Conservation (phyloP, 2,888 invertebrate species). For the Drosophila planitibia region DNA sequence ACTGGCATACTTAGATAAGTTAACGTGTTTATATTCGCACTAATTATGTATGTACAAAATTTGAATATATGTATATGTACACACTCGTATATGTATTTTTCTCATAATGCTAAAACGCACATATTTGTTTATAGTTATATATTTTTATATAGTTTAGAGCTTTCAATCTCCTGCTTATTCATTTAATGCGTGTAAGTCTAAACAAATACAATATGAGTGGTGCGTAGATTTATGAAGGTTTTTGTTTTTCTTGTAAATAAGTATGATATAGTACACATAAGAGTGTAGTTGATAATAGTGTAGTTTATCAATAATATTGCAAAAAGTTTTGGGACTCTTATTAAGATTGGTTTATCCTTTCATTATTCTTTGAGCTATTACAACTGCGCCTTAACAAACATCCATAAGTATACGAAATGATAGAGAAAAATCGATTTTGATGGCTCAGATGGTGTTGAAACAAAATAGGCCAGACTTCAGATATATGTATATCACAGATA, state of each 20-base stretch:
- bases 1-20: conserved; percentile 49
- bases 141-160: conserved; percentile 17
- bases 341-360: conserved; percentile 6
- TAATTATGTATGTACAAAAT: conserved; percentile 59
- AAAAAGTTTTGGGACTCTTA: conserved; percentile 37
- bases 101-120: conserved; percentile 73
- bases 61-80: conserved; percentile 35
- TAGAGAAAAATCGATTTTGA: conserved; percentile 5
- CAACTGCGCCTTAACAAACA: conserved; percentile 30
- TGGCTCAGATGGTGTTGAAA: conserved; percentile 26
- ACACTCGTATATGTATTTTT: conserved; percentile 22
- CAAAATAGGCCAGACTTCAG: conserved; percentile 9
- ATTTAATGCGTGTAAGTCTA: conserved; percentile 36
- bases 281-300: conserved; percentile 18
- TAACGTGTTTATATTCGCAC: conserved; percentile 41
- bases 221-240: conserved; percentile 31
- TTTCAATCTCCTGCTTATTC: conserved; percentile 30
- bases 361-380: conserved; percentile 32
- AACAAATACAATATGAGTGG: conserved; percentile 37
- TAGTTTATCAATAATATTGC: conserved; percentile 67
- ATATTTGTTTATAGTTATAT: conserved; percentile 26
- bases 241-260: conserved; percentile 4
- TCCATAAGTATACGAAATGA: conserved; percentile 23
- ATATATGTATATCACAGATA: conserved; percentile 52
- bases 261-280: conserved; percentile 41